Evolutionary conservation across 2,797 vertebrate species (phyloP), one percentile per base, ranked within the genome.

Genomic region (Artibeus jamaicensis): DNA sequence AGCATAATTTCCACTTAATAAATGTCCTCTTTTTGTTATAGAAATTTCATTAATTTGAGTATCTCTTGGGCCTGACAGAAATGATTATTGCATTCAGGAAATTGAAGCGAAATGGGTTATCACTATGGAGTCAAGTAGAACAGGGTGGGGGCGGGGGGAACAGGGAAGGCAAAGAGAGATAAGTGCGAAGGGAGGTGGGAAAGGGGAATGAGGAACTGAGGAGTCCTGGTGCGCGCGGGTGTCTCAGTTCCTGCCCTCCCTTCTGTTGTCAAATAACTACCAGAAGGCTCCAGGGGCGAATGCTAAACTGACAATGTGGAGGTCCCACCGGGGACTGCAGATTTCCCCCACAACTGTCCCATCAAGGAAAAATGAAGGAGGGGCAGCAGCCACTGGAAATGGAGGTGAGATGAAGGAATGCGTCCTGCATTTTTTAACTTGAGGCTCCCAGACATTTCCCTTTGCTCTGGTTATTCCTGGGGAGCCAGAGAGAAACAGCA

Each of bases 41-140:
- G 59, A n/a, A 71, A 84, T 91, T 96, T 96, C 82, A 95, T 97
- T 97, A 97, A 84, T 86, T 95, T 73, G 73, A 44, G 82, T 2
- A 0, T 95, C 88, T 95, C 95, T 37, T 32, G 74, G 37, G 92
- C 70, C 73, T 91, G 88, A 77, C 55, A 94, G 62, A 95, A 95
- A 95, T 86, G 74, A 96, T 86, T 71, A 92, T 34, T 34, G 11
- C 67, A 55, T 83, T 81, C 88, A 84, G 90, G 86, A 96, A 97
- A 96, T 55, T 39, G 78, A 34, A 93, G 68, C 86, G 91, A 94
- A 96, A 68, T 21, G 34, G 84, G 65, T 84, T 95, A 91, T 86
- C 84, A 84, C 57, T 93, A 46, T 44, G 57, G 57, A 94, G 29
- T 68, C 76, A 93, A 89, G 89, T 22, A 77, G 42, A 94, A 29